Evolutionary conservation across 2,888 invertebrate genomes (phyloP).

Genomic region (Ethmia dodecea): DNA sequence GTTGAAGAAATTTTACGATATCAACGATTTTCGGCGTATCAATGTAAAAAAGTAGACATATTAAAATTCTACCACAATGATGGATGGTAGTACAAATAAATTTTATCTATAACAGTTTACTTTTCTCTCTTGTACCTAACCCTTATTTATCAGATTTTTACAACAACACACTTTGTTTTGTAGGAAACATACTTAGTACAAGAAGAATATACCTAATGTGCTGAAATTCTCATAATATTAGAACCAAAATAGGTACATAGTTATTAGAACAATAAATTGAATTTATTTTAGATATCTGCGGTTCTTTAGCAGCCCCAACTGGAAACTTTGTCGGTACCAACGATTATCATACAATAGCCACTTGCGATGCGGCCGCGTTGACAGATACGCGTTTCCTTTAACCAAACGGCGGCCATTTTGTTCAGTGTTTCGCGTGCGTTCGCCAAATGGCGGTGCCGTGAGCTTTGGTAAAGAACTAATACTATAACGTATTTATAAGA

Average conservation of each 20-base stretch:
- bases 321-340: conserved; percentile 64
- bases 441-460: conserved; percentile 55
- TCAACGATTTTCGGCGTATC: no score
- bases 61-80: no score
- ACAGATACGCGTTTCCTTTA: conserved; percentile 74
- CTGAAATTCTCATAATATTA: background rate
- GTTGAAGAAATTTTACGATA: no score
- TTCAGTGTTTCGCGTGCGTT: conserved; percentile 34
- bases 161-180: no score
- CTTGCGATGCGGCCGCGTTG: conserved; percentile 67
- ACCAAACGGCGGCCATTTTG: conserved; percentile 70
- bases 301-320: conserved; percentile 45
- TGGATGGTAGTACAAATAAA: no score
- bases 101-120: no score
- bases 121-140: no score
- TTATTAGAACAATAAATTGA: background rate
- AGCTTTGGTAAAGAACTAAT: conserved; percentile 8
- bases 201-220: background rate
- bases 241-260: background rate
- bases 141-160: no score
- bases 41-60: no score
- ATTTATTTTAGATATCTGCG: conserved; percentile 16
- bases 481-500: conserved; percentile 1
- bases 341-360: conserved; percentile 75
- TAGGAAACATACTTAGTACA: background rate